A percentile compares a stretch with the other conserved stretches of the same genome.
These are phyloP conservation scores for Camponotus vicinus DNA, from an alignment of 1,140 invertebrate species.

Conservation along the genomic window DNA sequence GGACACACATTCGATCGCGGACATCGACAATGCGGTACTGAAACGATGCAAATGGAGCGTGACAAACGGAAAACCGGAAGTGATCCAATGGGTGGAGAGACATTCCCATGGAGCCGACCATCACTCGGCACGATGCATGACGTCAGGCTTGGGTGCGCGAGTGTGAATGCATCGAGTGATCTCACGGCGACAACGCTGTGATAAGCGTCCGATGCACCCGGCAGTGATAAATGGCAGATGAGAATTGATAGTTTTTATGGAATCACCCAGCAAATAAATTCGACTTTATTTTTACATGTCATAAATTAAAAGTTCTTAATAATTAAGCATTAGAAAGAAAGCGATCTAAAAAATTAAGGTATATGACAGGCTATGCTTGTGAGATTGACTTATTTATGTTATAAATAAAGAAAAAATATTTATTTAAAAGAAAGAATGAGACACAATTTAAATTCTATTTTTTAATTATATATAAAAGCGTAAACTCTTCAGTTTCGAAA, in stretches of 20 bases:
- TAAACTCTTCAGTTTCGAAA: not conserved
- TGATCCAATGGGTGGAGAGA: constrained; percentile 65
- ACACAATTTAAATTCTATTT: too few relatives aligned
- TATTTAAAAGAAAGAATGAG: too few relatives aligned
- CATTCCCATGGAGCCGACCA: constrained; percentile 59
- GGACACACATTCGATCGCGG: constrained; percentile 34
- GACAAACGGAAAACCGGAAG: constrained; percentile 68
- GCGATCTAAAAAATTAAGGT: not conserved
- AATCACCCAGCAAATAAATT: constrained; percentile 4
- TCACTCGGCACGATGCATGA: constrained; percentile 54
- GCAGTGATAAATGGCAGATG: constrained; percentile 24
- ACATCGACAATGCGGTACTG: constrained; percentile 46
- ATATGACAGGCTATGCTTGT: not conserved
- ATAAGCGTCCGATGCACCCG: constrained; percentile 46
- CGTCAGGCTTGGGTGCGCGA: constrained; percentile 66
- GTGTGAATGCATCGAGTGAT: constrained; percentile 69
- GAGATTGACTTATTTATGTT: not conserved
- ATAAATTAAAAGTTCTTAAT: constrained; percentile 2
- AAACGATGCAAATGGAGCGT: constrained; percentile 65
- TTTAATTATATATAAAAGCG: too few relatives aligned
- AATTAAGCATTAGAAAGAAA: not conserved
- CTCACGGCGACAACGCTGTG: constrained; percentile 62
- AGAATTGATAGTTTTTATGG: constrained; percentile 20
- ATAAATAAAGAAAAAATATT: not conserved
- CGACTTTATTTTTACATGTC: not conserved